Percentiles rank a stretch among this genome's conserved stretches.
These are phyloP conservation scores for Alauda arvensis DNA, from an alignment of 2,797 vertebrate genomes.

Conservation along the genomic window DNA sequence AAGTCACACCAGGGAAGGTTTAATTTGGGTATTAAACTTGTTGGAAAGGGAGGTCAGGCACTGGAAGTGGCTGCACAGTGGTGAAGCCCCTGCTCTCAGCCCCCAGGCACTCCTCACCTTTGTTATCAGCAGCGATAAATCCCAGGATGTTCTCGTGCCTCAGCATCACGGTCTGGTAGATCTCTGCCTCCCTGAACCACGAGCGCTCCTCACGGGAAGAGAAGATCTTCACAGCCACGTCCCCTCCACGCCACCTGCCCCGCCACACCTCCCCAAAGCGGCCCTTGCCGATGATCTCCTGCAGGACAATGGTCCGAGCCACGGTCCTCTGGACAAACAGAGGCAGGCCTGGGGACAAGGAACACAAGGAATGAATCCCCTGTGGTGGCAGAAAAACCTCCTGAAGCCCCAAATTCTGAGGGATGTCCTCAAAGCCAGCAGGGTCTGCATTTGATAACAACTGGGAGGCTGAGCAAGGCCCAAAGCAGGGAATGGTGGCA, in stretches of 20 bases:
- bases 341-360: slow-evolving; percentile 80
- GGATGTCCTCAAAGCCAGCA: background rate
- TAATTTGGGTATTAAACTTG: background rate
- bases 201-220: slow-evolving; percentile 96
- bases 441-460: background rate
- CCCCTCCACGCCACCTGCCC: slow-evolving; percentile 92
- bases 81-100: background rate
- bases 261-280: slow-evolving; percentile 98
- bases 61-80: background rate
- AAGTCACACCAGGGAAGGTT: background rate
- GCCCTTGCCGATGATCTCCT: slow-evolving; percentile 97
- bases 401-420: background rate
- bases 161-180: slow-evolving; percentile 97
- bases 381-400: background rate
- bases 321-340: slow-evolving; percentile 95
- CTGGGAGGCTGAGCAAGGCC: background rate
- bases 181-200: slow-evolving; percentile 97
- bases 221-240: slow-evolving; percentile 97
- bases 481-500: background rate
- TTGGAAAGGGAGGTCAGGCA: background rate
- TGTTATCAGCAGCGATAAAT: slow-evolving; percentile 97
- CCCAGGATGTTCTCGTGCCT: slow-evolving; percentile 97
- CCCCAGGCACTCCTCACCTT: slow-evolving; percentile 73
- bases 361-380: accelerated
- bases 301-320: slow-evolving; percentile 93